phyloP scores from a whole-genome alignment of 2,797 vertebrate genomes.

The Linurgus olivaceus region DNA sequence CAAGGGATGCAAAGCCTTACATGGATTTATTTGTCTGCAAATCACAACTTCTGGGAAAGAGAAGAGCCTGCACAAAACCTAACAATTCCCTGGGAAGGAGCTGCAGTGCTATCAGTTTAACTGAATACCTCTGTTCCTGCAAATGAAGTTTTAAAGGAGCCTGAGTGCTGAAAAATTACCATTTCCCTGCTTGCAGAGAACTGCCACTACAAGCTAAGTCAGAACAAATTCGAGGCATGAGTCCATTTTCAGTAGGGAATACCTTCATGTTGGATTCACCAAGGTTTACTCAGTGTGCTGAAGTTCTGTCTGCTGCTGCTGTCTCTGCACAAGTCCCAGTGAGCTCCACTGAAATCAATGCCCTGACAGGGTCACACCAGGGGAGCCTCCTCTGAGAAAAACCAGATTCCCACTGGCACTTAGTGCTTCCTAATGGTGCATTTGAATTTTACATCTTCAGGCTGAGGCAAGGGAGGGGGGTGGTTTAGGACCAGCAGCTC shows the following conservation, averaged over 20 bases:
- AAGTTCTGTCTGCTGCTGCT: neutral
- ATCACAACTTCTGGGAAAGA: neutral
- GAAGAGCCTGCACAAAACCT: neutral
- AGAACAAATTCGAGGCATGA: neutral
- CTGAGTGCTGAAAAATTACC: neutral
- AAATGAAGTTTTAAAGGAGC: neutral
- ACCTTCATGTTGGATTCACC: neutral
- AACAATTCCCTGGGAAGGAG: neutral
- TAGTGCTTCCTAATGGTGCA: neutral
- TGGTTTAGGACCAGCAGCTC: neutral
- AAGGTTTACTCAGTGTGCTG: neutral
- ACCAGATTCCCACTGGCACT: neutral
- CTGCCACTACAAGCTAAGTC: neutral
- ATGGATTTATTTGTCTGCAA: neutral
- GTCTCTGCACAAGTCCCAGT: conserved; percentile 26
- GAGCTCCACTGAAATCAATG: conserved; percentile 14
- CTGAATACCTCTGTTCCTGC: neutral
- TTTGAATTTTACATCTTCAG: neutral
- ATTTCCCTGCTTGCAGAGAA: neutral
- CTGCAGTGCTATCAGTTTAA: neutral
- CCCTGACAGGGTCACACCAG: conserved; percentile 11
- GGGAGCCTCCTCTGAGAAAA: conserved; percentile 18
- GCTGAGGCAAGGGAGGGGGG: neutral
- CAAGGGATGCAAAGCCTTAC: neutral
- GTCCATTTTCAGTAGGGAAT: conserved; percentile 1